phyloP scores from a whole-genome alignment of 1,140 invertebrate genomes.

The Melanaphis sacchari region DNA sequence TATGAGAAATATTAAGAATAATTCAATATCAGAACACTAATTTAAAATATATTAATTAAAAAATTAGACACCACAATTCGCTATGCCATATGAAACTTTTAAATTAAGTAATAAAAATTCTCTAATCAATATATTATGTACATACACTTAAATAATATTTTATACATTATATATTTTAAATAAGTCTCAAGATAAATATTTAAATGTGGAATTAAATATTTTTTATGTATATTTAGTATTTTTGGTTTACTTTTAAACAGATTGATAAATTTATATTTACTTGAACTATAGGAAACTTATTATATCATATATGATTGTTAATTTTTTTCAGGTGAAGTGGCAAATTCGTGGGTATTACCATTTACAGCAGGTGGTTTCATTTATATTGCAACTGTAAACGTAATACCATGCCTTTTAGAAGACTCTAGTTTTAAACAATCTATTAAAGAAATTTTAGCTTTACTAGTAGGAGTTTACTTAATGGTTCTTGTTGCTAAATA shows the following conservation, averaged over 20 bases:
- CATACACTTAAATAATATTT: no score
- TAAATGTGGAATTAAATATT: no score
- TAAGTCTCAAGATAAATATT: no score
- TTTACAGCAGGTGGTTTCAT: slow-evolving; percentile 98
- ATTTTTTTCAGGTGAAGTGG: slow-evolving; percentile 71
- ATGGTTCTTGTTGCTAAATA: slow-evolving; percentile 90
- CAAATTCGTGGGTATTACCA: slow-evolving; percentile 86
- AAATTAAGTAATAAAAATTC: no score
- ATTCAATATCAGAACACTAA: not conserved
- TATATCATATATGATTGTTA: not conserved
- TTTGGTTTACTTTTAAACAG: not conserved
- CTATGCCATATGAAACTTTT: no score
- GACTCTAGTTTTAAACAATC: slow-evolving; percentile 86
- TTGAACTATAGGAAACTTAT: not conserved
- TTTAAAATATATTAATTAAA: not conserved
- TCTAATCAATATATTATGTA: no score
- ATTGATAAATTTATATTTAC: not conserved
- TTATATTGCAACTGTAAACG: slow-evolving; percentile 96
- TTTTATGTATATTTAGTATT: not conserved
- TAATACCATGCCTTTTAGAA: slow-evolving; percentile 91
- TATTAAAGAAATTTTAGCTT: slow-evolving; percentile 82
- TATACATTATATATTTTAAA: no score
- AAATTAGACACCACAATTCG: no score
- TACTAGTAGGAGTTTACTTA: slow-evolving; percentile 86
- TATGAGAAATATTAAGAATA: not conserved